Evolutionary conservation across 2,797 vertebrate genomes (phyloP), one percentile per base, ranked within the genome.

Genomic region (Poeciliopsis gracilis): DNA sequence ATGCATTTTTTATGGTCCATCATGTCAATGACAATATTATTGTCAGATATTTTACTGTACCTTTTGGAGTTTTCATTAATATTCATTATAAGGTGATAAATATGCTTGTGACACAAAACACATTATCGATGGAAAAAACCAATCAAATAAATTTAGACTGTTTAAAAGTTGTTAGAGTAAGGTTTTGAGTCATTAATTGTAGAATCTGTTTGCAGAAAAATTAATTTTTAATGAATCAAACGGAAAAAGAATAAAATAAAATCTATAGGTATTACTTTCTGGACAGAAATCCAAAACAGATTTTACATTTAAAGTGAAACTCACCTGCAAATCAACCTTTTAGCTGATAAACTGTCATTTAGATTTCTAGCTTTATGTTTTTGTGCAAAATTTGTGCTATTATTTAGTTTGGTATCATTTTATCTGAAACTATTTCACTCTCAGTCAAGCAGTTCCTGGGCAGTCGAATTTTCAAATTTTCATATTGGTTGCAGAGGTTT

Each of bases 1-100:
- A 74, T 72, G n/a, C 28, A 73, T 88, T 82, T 63, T 43, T 53
- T 77, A 33, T 1, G 57, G 41, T 72, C 76, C 74, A 80, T 9
- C 11, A 12, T 38, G 33, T 25, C 23, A 36, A 11, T 38, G 63
- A 8, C 20, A 33, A 23, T 23, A 38, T 30, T 71, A 70, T 30
- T 53, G n/a, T 84, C 23, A 5, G 78, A 77, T 70, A 72, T 84
- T 83, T 80, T 3, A 28, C 49, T 59, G 57, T 33, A 51, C 73
- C 23, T 15, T 63, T n/a, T n/a, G 36, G 8, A 33, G n/a, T 77
- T 67, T 43, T 77, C 4, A 43, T 45, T 71, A 23, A 38, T 9
- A 23, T 30, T 70, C 20, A 20, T 16, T n/a, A 46, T 38, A 16
- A 72, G 3, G 30, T 59, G 16, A 33, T 45, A 8, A 23, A 71